Conservation (phyloP, 2,113 vertebrate genomes). For the Petrocephalus zakoni region DNA sequence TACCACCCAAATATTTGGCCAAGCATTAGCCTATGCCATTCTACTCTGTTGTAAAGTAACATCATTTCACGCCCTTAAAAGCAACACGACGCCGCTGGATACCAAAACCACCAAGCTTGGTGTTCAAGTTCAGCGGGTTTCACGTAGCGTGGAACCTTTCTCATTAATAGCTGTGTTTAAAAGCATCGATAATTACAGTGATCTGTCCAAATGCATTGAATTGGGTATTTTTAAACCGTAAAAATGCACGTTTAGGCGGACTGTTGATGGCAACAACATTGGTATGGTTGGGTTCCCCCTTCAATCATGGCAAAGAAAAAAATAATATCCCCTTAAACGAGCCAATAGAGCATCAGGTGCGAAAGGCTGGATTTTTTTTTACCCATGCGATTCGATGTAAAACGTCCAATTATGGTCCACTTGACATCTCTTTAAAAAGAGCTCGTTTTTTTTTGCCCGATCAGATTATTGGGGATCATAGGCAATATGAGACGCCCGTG, state of each 20-base stretch:
- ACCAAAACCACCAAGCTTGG: not conserved
- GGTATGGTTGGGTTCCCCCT: not conserved
- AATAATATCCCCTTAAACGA: not conserved
- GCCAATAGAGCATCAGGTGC: not conserved
- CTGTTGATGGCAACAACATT: not conserved
- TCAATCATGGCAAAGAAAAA: not conserved
- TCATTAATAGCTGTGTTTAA: not conserved
- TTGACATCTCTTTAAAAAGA: slow-evolving; percentile 9
- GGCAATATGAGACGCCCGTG: not conserved
- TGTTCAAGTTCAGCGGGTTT: not conserved
- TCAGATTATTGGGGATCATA: not conserved
- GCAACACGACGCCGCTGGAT: not conserved
- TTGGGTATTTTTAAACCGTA: not conserved
- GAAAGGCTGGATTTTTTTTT: not conserved
- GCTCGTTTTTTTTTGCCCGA: not conserved
- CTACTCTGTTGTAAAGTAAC: not conserved
- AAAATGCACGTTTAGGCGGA: not conserved
- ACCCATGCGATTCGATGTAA: not conserved
- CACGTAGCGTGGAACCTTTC: not conserved
- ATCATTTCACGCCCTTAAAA: not conserved
- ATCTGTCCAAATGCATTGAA: not conserved
- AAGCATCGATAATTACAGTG: not conserved
- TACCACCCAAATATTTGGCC: not conserved
- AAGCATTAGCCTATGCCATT: not conserved
- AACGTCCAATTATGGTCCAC: not conserved